Conservation (phyloP, 2,113 vertebrate genomes). For the Dryoscopus gambensis region DNA sequence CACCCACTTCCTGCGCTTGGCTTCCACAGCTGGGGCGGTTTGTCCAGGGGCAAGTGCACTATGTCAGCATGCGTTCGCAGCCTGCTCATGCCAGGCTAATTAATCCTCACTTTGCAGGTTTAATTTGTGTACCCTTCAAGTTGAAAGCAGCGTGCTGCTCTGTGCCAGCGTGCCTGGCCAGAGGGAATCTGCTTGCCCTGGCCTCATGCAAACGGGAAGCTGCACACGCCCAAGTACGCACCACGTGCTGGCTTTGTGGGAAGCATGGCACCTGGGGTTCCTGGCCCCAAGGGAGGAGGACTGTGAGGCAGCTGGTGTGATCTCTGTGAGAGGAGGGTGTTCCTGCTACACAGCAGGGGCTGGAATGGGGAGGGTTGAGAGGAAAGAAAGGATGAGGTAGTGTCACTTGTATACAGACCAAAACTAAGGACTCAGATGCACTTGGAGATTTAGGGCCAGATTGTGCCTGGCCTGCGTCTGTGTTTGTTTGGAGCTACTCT, state of each 20-base stretch:
- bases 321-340: not conserved
- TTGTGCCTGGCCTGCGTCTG: not conserved
- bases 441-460: not conserved
- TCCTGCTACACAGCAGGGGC: not conserved
- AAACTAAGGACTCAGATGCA: not conserved
- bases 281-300: not conserved
- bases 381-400: not conserved
- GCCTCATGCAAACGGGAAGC: not conserved
- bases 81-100: constrained; percentile 18
- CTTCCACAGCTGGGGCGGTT: constrained; percentile 11
- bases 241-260: not conserved
- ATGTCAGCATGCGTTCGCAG: not conserved
- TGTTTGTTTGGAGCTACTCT: not conserved
- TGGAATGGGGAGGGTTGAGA: not conserved
- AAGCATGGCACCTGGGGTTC: not conserved
- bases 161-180: not conserved
- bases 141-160: not conserved
- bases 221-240: fast-evolving
- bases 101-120: constrained; percentile 45
- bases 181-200: not conserved
- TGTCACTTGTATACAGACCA: not conserved
- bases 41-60: constrained; percentile 13
- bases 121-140: constrained; percentile 47
- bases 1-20: not conserved
- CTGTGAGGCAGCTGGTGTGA: not conserved